Conservation (phyloP, 1,140 invertebrate species). For the Helicoverpa armigera region DNA sequence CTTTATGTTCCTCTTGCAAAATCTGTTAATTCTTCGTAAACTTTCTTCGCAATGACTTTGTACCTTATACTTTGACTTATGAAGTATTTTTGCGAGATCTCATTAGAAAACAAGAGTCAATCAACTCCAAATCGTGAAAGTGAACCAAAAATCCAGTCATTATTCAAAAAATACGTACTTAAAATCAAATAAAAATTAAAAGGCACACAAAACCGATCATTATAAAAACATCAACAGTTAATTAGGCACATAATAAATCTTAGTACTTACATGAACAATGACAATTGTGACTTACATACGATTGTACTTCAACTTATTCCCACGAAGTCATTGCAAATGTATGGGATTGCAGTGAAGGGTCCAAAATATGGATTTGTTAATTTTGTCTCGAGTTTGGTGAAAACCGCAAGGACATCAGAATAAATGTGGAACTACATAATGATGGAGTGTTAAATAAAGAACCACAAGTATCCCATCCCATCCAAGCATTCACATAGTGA, state of each 20-base stretch:
- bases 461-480: too few relatives aligned
- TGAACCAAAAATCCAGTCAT: not conserved
- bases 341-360: conserved; percentile 5
- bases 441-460: not conserved
- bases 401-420: conserved; percentile 13
- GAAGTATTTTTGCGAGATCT: not conserved
- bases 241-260: conserved; percentile 25
- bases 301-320: conserved; percentile 3
- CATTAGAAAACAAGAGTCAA: not conserved
- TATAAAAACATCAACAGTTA: conserved; percentile 26
- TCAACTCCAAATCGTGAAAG: not conserved
- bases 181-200: conserved; percentile 12
- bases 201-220: not conserved
- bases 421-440: not conserved
- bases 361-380: conserved; percentile 13
- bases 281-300: conserved; percentile 22
- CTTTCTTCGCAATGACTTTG: too few relatives aligned
- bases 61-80: not conserved
- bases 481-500: too few relatives aligned
- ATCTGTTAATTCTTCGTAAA: too few relatives aligned
- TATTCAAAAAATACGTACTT: not conserved
- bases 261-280: conserved; percentile 5
- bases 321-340: conserved; percentile 16
- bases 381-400: not conserved
- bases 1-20: too few relatives aligned